Evolutionary conservation across 2,888 invertebrate genomes (phyloP).

Genomic region (Caenorhabditis sp.): DNA sequence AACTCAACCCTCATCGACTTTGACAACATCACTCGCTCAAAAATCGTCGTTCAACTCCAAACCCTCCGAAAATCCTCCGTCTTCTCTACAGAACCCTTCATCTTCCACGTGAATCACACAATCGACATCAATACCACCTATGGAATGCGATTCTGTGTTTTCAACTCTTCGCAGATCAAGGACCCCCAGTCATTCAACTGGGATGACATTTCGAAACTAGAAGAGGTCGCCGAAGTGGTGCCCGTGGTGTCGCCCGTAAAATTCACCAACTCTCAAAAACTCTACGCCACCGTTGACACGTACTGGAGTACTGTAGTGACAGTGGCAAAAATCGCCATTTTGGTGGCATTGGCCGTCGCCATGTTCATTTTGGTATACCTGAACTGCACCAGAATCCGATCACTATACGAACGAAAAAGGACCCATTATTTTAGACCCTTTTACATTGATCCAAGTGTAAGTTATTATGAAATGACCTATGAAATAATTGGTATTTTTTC

Average conservation of each 20-base stretch:
- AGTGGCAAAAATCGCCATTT: constrained; percentile 46
- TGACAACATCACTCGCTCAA: constrained; percentile 11
- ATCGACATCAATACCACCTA: constrained; percentile 49
- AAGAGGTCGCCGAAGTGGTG: constrained; percentile 26
- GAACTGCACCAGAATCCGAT: constrained; percentile 55
- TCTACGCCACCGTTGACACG: constrained; percentile 7
- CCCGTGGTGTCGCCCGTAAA: constrained; percentile 41
- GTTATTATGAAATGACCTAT: constrained; percentile 1
- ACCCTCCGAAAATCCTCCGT: constrained; percentile 41
- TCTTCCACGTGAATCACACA: constrained; percentile 51
- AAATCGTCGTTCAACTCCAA: constrained; percentile 48
- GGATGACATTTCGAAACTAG: constrained; percentile 20
- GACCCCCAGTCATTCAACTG: constrained; percentile 43
- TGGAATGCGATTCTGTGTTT: constrained; percentile 59
- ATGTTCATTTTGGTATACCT: constrained; percentile 56
- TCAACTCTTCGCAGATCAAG: constrained; percentile 42
- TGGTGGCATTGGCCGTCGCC: constrained; percentile 46
- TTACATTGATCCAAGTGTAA: constrained; percentile 48
- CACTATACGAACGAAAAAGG: constrained; percentile 54
- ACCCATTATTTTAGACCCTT: constrained; percentile 60
- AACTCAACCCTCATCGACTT: background rate
- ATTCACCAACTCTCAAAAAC: constrained; percentile 39
- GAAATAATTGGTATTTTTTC: constrained; percentile 10
- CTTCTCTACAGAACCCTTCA: constrained; percentile 54
- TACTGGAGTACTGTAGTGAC: constrained; percentile 48